phyloP scores from a whole-genome alignment of 2,797 vertebrate genomes.

The Ambastaia sidthimunki region DNA sequence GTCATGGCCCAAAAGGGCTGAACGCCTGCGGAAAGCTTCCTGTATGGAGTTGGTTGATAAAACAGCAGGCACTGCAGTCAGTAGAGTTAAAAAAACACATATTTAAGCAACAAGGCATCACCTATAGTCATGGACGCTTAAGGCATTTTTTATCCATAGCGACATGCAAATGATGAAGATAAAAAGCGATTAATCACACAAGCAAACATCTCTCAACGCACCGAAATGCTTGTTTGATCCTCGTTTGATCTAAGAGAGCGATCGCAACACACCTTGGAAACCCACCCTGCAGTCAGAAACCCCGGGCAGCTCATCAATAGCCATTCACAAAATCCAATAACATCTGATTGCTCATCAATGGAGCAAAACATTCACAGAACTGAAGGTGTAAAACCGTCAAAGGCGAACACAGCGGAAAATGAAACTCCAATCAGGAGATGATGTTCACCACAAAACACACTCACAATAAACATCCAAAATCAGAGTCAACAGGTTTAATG shows the following conservation, averaged over 20 bases:
- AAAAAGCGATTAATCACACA: not conserved
- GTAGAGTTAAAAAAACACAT: too few relatives aligned
- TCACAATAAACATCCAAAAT: not conserved
- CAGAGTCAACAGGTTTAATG: not conserved
- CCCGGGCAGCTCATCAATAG: slow-evolving; percentile 49
- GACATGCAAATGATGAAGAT: too few relatives aligned
- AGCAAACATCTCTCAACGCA: not conserved
- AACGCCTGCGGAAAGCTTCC: slow-evolving; percentile 12
- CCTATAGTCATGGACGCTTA: too few relatives aligned
- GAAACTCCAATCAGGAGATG: slow-evolving; percentile 23
- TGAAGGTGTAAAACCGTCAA: not conserved
- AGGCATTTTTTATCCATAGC: too few relatives aligned
- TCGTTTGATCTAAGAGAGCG: too few relatives aligned
- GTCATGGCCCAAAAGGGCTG: slow-evolving; percentile 4
- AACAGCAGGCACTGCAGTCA: slow-evolving; percentile 6
- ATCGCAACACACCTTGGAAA: too few relatives aligned
- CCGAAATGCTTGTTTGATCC: not conserved
- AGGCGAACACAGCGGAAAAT: not conserved
- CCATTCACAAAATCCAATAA: slow-evolving; percentile 44
- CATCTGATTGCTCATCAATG: slow-evolving; percentile 54
- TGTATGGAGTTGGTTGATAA: slow-evolving; percentile 16
- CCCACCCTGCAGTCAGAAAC: slow-evolving; percentile 2
- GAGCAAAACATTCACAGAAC: not conserved
- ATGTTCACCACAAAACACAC: slow-evolving; percentile 19
- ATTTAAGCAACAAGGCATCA: too few relatives aligned